phyloP scores from a whole-genome alignment of 2,888 invertebrate species.

The Alitta virens region DNA sequence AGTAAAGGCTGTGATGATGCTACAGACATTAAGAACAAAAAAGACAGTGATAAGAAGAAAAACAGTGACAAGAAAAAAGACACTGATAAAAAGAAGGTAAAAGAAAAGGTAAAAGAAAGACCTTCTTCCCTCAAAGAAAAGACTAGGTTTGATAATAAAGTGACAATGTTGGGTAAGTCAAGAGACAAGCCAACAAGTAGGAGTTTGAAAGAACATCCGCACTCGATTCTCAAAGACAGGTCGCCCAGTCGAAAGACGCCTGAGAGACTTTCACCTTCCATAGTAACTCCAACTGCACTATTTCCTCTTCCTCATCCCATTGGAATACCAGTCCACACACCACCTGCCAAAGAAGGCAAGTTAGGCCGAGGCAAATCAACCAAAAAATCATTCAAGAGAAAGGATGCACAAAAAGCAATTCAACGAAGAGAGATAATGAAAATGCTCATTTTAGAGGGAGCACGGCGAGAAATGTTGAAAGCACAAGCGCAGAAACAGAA shows the following conservation, averaged over 20 bases:
- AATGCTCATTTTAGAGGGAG: no score
- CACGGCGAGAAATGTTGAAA: no score
- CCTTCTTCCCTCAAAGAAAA: neutral
- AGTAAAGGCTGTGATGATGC: no score
- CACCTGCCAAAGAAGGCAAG: neutral
- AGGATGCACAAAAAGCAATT: neutral
- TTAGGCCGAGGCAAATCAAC: neutral
- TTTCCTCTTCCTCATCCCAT: no score
- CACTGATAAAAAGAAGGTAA: neutral
- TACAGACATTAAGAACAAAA: neutral
- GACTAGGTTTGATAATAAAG: neutral
- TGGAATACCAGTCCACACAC: no score
- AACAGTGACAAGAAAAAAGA: neutral
- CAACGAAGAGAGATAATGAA: neutral
- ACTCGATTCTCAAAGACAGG: neutral
- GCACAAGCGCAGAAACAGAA: neutral
- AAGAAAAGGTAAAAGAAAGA: neutral
- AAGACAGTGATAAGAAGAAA: neutral
- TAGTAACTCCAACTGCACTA: neutral
- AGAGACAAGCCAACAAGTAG: neutral
- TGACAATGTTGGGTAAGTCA: neutral
- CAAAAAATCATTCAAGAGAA: neutral
- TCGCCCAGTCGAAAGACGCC: neutral
- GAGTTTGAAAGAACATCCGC: neutral
- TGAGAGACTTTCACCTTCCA: neutral